Evolutionary conservation across 1,140 invertebrate genomes (phyloP).

Genomic region (Rhysida immarginata): DNA sequence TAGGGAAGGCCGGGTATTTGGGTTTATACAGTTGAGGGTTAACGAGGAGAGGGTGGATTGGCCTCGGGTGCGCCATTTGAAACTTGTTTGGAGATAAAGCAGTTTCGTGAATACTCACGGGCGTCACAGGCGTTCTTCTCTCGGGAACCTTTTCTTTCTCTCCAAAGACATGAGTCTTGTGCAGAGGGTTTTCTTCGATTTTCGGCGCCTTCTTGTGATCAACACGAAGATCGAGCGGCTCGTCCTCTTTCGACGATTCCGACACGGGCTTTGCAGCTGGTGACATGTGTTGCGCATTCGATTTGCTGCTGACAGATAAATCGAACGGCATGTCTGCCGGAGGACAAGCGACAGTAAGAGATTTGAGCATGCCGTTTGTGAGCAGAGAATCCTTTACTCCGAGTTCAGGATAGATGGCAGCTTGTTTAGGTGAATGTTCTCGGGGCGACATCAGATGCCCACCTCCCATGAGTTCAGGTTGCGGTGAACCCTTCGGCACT

Average conservation of each 20-base stretch:
- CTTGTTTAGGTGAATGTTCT: conserved; percentile 18
- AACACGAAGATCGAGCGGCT: conserved; percentile 64
- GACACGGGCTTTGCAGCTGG: conserved; percentile 7
- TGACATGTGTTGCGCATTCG: background rate
- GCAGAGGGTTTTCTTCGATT: conserved; percentile 19
- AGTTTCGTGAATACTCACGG: background rate
- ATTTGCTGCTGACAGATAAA: conserved; percentile 7
- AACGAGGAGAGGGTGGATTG: conserved; percentile 59
- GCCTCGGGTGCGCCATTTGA: conserved; percentile 52
- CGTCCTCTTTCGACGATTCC: conserved; percentile 31
- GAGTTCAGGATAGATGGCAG: conserved; percentile 19
- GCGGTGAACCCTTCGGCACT: background rate
- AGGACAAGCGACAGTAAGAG: conserved; percentile 1
- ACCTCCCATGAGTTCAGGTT: background rate
- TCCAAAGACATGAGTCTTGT: conserved; percentile 9
- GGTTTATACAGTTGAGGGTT: conserved; percentile 37
- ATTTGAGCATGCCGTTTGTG: conserved; percentile 4
- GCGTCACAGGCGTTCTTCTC: background rate
- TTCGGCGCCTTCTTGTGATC: conserved; percentile 51
- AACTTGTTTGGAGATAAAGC: conserved; percentile 17
- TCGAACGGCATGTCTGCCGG: conserved; percentile 15
- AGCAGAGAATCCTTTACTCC: background rate
- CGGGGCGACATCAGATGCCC: background rate
- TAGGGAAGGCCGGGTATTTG: conserved; percentile 26
- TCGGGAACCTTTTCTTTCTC: conserved; percentile 9